Conservation (phyloP, 1,140 invertebrate genomes). For the Diploscapter pachys region DNA sequence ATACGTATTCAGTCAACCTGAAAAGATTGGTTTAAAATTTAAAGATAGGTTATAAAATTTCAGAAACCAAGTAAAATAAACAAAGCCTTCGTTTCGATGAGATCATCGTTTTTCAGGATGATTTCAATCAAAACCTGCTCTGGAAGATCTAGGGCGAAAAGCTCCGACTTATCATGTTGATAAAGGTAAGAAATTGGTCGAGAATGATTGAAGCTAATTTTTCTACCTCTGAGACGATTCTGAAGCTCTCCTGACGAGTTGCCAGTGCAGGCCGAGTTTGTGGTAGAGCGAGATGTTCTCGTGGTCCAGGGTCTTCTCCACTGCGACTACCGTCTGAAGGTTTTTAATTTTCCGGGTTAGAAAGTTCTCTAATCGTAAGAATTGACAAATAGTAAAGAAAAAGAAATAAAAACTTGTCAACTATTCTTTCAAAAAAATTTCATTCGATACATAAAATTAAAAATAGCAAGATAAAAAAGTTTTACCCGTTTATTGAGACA, state of each 20-base stretch:
- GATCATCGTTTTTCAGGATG: no score
- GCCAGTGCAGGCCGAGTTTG: slow-evolving; percentile 55
- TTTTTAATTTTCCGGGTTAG: not conserved
- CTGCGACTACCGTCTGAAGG: slow-evolving; percentile 53
- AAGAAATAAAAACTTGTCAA: not conserved
- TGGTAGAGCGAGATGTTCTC: slow-evolving; percentile 58
- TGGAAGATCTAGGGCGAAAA: no score
- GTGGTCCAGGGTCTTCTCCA: slow-evolving; percentile 55
- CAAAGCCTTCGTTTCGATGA: no score
- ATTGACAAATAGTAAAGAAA: slow-evolving; percentile 7
- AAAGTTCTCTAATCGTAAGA: not conserved
- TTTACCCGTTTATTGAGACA: slow-evolving; percentile 53
- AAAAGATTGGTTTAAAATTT: no score
- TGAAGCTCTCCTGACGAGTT: slow-evolving; percentile 39
- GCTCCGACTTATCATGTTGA: no score
- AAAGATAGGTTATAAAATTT: no score
- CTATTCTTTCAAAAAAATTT: no score
- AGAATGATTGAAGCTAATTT: no score
- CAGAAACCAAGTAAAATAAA: no score
- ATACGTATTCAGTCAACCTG: slow-evolving; percentile 52
- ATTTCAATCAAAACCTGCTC: no score
- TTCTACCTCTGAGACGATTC: slow-evolving; percentile 37
- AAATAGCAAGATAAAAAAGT: slow-evolving; percentile 16
- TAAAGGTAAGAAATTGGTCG: no score
- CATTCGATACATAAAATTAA: no score